Evolutionary conservation across 2,888 invertebrate species (phyloP).

Genomic region (Caenorhabditis sp.): DNA sequence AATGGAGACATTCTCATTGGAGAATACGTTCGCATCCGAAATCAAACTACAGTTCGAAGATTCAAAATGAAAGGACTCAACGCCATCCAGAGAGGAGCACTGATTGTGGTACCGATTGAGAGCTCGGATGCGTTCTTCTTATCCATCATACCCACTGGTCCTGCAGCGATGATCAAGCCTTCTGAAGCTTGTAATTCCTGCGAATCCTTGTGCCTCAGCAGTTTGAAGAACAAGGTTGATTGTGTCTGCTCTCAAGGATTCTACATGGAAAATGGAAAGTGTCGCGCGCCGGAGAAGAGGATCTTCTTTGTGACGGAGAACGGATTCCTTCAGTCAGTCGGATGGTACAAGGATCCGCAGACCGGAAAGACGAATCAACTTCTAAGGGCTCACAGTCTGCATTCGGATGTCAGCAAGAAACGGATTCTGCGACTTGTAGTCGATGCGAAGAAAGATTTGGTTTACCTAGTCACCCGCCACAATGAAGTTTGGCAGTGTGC

Average conservation of each 20-base stretch:
- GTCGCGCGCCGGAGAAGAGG: conserved; percentile 23
- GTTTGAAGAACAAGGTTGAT: not conserved
- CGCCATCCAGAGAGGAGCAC: conserved; percentile 20
- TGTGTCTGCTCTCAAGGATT: conserved; percentile 50
- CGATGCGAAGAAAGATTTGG: conserved; percentile 53
- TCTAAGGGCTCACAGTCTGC: conserved; percentile 39
- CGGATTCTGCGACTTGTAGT: conserved; percentile 48
- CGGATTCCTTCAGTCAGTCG: conserved; percentile 40
- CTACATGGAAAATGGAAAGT: conserved; percentile 26
- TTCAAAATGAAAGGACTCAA: conserved; percentile 27
- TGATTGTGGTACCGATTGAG: conserved; percentile 31
- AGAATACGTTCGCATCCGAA: conserved; percentile 33
- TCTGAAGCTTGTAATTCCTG: conserved; percentile 24
- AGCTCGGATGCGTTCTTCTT: conserved; percentile 36
- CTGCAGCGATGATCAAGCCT: not conserved
- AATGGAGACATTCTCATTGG: conserved; percentile 55
- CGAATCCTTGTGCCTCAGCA: conserved; percentile 31
- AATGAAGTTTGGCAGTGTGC: conserved; percentile 86
- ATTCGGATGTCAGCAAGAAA: conserved; percentile 33
- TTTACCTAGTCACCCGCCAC: conserved; percentile 54
- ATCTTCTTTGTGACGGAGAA: conserved; percentile 41
- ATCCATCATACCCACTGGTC: conserved; percentile 6
- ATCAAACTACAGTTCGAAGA: conserved; percentile 41
- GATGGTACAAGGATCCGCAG: conserved; percentile 38
- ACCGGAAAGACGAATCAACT: conserved; percentile 18